Conservation (phyloP, 2,888 invertebrate genomes). For the Odontothrips loti region DNA sequence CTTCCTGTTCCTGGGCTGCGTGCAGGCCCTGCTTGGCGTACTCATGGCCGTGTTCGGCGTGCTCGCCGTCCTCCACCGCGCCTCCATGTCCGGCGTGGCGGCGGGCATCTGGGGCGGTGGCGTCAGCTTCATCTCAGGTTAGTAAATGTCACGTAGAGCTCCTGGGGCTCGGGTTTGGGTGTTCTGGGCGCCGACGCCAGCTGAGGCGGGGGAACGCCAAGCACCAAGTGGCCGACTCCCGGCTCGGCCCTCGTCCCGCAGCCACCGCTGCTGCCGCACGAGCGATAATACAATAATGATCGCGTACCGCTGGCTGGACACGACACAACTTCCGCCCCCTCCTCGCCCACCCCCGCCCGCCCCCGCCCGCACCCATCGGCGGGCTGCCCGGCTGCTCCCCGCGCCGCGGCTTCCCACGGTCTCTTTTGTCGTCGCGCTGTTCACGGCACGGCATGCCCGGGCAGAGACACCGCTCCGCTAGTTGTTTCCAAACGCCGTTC, state of each 20-base stretch:
- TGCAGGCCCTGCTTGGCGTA: constrained; percentile 41
- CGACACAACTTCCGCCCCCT: not conserved
- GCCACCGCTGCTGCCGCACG: not conserved
- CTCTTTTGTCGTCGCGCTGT: no score
- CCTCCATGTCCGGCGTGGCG: constrained; percentile 41
- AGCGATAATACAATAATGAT: not conserved
- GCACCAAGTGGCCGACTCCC: no score
- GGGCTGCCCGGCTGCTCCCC: not conserved
- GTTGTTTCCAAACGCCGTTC: constrained; percentile 10
- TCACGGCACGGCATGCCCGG: no score
- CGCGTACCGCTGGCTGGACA: not conserved
- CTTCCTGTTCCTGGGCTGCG: constrained; percentile 37
- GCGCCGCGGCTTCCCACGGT: no score
- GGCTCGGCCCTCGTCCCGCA: not conserved
- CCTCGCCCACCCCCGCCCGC: not conserved
- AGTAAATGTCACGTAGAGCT: not conserved
- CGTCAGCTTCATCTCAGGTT: constrained; percentile 36
- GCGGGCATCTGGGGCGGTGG: constrained; percentile 43
- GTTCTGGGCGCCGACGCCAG: no score
- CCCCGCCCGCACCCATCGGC: not conserved
- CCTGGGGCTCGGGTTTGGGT: not conserved
- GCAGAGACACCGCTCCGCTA: not conserved
- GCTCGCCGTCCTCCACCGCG: constrained; percentile 41
- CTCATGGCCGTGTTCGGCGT: constrained; percentile 43
- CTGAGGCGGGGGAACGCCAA: no score